These are phyloP conservation scores for Umimayanthus kanabou DNA, from an alignment of 92 coral and sea anemone species.

Conservation along the genomic window DNA sequence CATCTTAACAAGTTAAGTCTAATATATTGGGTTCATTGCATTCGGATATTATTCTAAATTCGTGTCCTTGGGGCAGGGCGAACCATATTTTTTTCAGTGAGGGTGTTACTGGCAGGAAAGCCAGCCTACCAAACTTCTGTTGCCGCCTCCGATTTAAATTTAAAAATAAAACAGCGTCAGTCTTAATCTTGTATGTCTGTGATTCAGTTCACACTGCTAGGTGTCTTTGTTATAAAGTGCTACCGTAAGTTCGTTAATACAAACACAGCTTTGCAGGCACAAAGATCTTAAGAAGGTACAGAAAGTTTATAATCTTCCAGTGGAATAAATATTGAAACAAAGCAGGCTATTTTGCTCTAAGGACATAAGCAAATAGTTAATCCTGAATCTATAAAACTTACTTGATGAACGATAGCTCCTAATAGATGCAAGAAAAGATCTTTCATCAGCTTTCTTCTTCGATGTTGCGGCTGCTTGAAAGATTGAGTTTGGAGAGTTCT, in stretches of 20 bases:
- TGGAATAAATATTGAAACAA: background rate
- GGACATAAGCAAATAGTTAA: background rate
- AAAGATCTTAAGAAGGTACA: background rate
- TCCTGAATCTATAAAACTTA: background rate
- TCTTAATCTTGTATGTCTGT: background rate
- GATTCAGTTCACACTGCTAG: background rate
- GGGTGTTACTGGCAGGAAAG: background rate
- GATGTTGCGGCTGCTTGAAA: background rate
- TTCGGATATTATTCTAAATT: background rate
- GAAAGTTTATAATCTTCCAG: background rate
- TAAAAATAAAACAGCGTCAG: no score
- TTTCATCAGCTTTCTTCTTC: background rate
- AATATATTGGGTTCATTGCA: background rate
- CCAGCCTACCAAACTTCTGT: background rate
- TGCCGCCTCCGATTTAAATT: background rate
- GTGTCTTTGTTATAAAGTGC: background rate
- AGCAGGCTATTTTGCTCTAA: background rate
- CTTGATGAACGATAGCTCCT: background rate
- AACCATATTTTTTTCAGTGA: background rate
- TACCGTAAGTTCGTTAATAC: background rate
- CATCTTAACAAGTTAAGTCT: background rate
- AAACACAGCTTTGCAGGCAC: background rate
- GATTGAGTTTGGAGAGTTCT: slow-evolving; percentile 16
- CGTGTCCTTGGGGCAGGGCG: background rate
- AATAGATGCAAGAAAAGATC: background rate